These are phyloP conservation scores for Dascyllus trimaculatus DNA, from an alignment of 2,113 vertebrate species.

Conservation along the genomic window DNA sequence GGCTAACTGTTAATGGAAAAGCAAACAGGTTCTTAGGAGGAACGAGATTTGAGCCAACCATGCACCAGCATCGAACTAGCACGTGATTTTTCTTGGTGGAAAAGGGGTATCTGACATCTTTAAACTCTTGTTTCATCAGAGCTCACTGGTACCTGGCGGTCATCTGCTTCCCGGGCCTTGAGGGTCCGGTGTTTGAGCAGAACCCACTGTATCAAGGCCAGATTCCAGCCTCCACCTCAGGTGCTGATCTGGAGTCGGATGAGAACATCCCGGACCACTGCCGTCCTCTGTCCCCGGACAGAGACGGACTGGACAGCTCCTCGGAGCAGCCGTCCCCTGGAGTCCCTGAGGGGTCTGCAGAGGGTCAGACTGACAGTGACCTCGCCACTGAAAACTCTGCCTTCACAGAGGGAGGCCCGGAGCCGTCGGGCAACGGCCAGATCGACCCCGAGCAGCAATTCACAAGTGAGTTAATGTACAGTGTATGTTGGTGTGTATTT, in stretches of 20 bases:
- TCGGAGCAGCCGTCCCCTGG: constrained; percentile 40
- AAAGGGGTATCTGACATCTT: too few relatives aligned
- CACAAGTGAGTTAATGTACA: constrained; percentile 69
- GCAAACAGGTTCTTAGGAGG: too few relatives aligned
- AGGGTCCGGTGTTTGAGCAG: constrained; percentile 86
- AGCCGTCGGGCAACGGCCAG: constrained; percentile 35
- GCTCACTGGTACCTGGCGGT: constrained; percentile 99
- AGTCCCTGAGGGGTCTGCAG: constrained; percentile 73
- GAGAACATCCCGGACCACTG: constrained; percentile 84
- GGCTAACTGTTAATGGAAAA: too few relatives aligned
- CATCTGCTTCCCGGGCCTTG: constrained; percentile 96
- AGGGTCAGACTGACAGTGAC: constrained; percentile 52
- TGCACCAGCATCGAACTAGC: too few relatives aligned
- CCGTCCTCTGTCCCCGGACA: constrained; percentile 72
- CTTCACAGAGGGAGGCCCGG: constrained; percentile 9
- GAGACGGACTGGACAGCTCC: constrained; percentile 48
- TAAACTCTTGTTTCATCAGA: constrained; percentile 73
- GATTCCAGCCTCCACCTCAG: not conserved
- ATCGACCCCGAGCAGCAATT: constrained; percentile 44
- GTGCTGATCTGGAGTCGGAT: constrained; percentile 62
- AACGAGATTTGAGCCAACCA: too few relatives aligned
- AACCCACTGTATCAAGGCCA: constrained; percentile 87
- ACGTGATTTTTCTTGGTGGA: too few relatives aligned
- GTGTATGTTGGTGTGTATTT: not conserved
- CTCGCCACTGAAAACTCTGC: constrained; percentile 1